Conservation (phyloP, 2,113 vertebrate species). For the Halcyon malimbica region DNA sequence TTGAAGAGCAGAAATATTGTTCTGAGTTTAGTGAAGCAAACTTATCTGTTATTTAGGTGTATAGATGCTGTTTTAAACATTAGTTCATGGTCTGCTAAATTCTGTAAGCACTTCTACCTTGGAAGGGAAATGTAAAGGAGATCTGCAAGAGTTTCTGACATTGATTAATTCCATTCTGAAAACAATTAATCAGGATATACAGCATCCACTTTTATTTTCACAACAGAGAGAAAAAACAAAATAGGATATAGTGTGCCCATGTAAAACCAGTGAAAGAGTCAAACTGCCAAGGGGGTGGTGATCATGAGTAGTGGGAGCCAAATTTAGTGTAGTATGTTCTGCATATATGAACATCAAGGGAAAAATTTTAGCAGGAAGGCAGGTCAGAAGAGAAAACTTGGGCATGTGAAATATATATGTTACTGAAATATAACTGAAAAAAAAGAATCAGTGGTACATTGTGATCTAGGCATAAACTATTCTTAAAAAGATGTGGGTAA, state of each 20-base stretch:
- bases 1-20: neutral
- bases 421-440: neutral
- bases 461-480: neutral
- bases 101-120: neutral
- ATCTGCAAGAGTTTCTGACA: neutral
- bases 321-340: neutral
- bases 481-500: neutral
- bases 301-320: neutral
- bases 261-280: neutral
- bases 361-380: neutral
- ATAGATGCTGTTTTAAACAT: neutral
- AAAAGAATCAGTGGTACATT: neutral
- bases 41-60: neutral
- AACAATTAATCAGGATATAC: neutral
- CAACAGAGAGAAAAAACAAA: neutral
- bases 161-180: slow-evolving; percentile 30
- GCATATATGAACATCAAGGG: neutral
- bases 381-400: neutral
- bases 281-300: neutral
- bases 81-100: neutral
- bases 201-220: neutral
- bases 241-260: neutral
- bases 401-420: neutral
- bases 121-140: neutral
- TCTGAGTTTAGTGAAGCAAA: neutral